Evolutionary conservation across 2,888 invertebrate genomes (phyloP), one percentile per base, ranked within the genome.

Genomic region (Mythimna lalbum): DNA sequence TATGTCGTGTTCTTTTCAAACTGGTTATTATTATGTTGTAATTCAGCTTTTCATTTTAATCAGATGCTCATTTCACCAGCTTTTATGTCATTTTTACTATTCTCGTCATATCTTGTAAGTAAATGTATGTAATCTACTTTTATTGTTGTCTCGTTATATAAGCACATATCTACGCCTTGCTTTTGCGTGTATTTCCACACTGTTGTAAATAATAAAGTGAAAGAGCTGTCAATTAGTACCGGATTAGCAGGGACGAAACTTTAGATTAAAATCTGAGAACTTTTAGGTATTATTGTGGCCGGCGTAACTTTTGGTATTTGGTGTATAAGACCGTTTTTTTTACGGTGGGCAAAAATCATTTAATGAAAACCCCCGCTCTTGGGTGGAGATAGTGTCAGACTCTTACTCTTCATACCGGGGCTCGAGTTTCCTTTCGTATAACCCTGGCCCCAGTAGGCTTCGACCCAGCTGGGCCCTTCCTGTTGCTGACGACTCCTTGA

Each of bases 111-210:
- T 69, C 39, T 43, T 61, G 69, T 1, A 17, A 14, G 0, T 33
- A 61, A 60, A 68, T 76, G 19, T 76, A 12, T 55, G 59, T 76
- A 27, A 63, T 39, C n/a, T 47, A 7, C n/a, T 31, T 53, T 73
- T 60, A 76, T 56, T 69, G 60, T 43, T 19, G 21, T 69, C 21
- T 43, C 12, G 33, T 56, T 33, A 61, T 69, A 17, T 61, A 50
- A 43, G 9, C 56, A 56, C 21, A 12, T 43, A 49, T 4, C 19
- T 47, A 3, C 19, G 12, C n/a, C 50, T 76, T 76, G 59, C 10
- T 21, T 33, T 53, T 31, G 36, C 43, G 10, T 55, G 39, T 60
- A 27, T 49, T 68, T 50, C 36, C 59, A 50, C 33, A 74, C 9
- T 43, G 31, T 17, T 23, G 7, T 53, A 23, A 27, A 31, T 39